Percentiles rank a stretch among this genome's conserved stretches.
These are phyloP conservation scores for Furnarius figulus DNA, from an alignment of 2,113 vertebrate genomes.

Conservation along the genomic window DNA sequence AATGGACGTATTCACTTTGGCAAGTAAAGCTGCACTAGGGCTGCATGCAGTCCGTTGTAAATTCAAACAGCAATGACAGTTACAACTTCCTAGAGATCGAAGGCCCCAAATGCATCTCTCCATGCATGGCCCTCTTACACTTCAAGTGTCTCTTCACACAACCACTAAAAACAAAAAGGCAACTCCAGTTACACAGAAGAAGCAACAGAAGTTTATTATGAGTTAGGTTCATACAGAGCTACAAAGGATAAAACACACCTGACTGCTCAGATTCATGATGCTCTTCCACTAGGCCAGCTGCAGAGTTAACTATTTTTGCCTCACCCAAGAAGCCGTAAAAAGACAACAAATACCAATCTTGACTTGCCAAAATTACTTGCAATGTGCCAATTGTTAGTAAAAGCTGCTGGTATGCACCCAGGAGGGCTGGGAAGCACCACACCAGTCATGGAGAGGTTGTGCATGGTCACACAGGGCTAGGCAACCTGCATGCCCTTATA, in stretches of 20 bases:
- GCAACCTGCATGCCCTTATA: constrained; percentile 34
- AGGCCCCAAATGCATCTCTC: not conserved
- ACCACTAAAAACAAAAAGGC: not conserved
- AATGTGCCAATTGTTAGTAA: not conserved
- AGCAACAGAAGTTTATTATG: not conserved
- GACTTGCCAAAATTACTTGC: not conserved
- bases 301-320: not conserved
- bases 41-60: not conserved
- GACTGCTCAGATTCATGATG: not conserved
- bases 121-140: not conserved
- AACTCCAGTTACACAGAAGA: not conserved
- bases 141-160: not conserved
- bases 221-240: not conserved
- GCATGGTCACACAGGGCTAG: not conserved
- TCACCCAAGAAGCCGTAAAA: not conserved
- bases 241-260: not conserved
- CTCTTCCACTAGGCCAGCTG: not conserved
- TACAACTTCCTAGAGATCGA: not conserved
- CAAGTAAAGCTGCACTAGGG: not conserved
- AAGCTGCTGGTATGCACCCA: not conserved
- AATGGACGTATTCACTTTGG: not conserved
- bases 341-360: not conserved
- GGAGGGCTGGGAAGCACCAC: not conserved
- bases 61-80: not conserved
- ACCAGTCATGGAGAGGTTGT: not conserved